Conservation (phyloP, 2,888 invertebrate species). For the Augochlorella aurata region DNA sequence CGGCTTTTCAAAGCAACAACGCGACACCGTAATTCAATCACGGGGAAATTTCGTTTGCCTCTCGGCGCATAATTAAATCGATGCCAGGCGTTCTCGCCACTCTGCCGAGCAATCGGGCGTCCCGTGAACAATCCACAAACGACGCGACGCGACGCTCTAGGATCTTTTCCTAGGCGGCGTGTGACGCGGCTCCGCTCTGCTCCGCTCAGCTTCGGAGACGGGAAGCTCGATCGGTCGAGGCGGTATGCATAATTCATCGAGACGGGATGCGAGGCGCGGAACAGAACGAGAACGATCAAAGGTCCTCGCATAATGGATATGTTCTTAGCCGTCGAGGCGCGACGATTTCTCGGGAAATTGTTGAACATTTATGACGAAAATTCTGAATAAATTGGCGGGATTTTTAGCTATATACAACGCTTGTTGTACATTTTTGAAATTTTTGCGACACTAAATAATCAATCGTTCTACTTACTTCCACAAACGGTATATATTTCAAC, state of each 20-base stretch:
- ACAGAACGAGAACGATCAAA: conserved; percentile 37
- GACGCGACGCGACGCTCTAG: neutral
- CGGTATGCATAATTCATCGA: conserved; percentile 41
- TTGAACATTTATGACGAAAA: no score
- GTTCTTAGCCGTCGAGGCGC: neutral
- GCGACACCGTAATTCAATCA: neutral
- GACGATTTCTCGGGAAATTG: neutral
- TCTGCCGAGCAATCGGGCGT: conserved; percentile 1
- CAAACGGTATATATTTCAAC: no score
- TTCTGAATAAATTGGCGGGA: no score
- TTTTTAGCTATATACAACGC: no score
- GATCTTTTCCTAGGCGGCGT: conserved; percentile 3
- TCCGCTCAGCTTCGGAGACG: neutral
- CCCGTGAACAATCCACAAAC: neutral
- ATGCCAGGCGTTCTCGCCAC: neutral
- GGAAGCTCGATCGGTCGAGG: conserved; percentile 26
- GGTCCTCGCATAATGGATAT: conserved; percentile 33
- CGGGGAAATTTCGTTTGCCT: conserved; percentile 9
- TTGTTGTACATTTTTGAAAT: no score
- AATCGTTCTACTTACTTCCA: no score
- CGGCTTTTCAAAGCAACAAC: conserved; percentile 7
- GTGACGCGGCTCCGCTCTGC: neutral
- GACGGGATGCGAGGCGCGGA: neutral
- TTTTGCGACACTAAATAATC: no score
- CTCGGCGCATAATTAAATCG: conserved; percentile 12